Conservation (phyloP, 2,113 vertebrate species). For the Thalassarche chlororhynchos region DNA sequence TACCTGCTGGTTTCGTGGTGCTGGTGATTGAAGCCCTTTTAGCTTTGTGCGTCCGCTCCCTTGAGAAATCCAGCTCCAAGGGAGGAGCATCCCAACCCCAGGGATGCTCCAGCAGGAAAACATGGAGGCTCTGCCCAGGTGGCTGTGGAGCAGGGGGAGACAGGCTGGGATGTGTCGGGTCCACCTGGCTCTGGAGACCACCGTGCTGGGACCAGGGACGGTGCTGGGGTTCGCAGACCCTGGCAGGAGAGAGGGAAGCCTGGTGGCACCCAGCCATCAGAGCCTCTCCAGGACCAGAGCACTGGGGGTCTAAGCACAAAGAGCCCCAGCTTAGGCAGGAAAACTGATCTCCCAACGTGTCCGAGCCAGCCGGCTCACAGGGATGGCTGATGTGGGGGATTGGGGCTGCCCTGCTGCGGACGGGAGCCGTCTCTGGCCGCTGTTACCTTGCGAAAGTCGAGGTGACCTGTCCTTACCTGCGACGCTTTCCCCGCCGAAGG, state of each 20-base stretch:
- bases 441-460: not conserved
- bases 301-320: rapidly evolving
- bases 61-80: not conserved
- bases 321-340: not conserved
- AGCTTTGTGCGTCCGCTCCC: rapidly evolving
- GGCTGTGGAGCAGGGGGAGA: not conserved
- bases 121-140: not conserved
- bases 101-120: not conserved
- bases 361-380: rapidly evolving
- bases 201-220: not conserved
- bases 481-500: rapidly evolving
- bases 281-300: not conserved
- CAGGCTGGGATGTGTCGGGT: not conserved
- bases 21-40: not conserved
- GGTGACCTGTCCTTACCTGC: not conserved
- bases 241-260: not conserved
- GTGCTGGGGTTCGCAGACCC: not conserved
- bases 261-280: not conserved
- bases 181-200: not conserved
- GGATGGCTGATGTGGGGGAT: not conserved
- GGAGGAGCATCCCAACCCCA: not conserved
- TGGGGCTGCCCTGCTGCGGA: rapidly evolving
- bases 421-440: not conserved
- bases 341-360: rapidly evolving
- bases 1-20: not conserved